Evolutionary conservation across 1,140 invertebrate genomes (phyloP), one percentile per base, ranked within the genome.

Genomic region (Drepana arcuata): DNA sequence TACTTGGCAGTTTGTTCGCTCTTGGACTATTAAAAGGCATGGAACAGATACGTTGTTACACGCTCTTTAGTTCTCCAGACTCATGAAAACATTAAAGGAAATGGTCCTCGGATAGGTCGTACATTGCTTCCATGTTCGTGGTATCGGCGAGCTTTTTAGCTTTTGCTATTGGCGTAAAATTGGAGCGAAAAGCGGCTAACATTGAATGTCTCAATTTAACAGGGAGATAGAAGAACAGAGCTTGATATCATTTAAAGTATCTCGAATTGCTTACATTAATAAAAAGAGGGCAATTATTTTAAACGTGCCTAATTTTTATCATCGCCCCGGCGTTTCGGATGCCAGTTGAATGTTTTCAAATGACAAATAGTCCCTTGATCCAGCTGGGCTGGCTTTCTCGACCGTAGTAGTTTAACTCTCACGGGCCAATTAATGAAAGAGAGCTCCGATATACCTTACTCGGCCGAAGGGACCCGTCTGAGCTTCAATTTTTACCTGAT

Each of bases 21-120:
- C 55, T 65, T 56, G 13, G 55, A 51, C 75, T 77, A 77, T 77
- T 79, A 81, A 73, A 71, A 79, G 64, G 56, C 55, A 68, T 63
- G 48, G 65, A 68, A 70, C 59, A 72, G 68, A 75, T 78, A 77
- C 67, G 63, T 56, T 59, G 71, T 78, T 68, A 75, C 69, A 70
- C 57, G 66, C 48, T 77, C 69, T 75, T 75, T 77, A 77, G 64
- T 73, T 77, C 52, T 41, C 58, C 59, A 71, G 51, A 69, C 58
- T 77, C 72, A 68, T 73, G 71, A 70, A 70, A 72, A 75, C 69
- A 74, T 78, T 81, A 78, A 69, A 73, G 64, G 56, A 70, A 77
- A 74, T 60, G 57, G 63, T 56, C 55, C 49, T 48, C 57, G 53
- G 48, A 57, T 50, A 64, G 50, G 34, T 64, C 65, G 69, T 73